Percentiles rank a stretch among this genome's conserved stretches.
phyloP scores from a whole-genome alignment of 1,140 invertebrate genomes.

The Platorchestia sp. region DNA sequence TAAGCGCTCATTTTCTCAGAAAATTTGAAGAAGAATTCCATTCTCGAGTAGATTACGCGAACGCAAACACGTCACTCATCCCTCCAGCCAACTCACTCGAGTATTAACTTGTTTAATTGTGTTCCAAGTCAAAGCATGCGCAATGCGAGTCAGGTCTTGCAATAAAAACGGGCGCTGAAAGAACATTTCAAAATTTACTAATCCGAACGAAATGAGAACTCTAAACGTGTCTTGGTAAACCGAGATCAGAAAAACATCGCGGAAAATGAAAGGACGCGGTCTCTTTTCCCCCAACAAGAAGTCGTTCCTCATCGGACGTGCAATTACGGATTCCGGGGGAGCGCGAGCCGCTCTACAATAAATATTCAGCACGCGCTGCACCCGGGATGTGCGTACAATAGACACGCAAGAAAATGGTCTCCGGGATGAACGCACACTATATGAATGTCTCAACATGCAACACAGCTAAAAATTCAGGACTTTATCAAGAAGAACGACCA shows the following conservation, averaged over 20 bases:
- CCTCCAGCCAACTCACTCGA: too few species aligned
- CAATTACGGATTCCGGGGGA: constrained; percentile 30
- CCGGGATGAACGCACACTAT: background rate
- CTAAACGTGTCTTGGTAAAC: background rate
- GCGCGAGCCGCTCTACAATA: background rate
- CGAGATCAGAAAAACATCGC: background rate
- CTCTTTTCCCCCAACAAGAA: background rate
- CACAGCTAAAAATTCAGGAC: background rate
- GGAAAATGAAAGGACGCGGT: background rate
- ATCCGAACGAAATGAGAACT: background rate
- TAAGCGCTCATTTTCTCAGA: too few species aligned
- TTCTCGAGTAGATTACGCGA: too few species aligned
- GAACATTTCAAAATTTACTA: background rate
- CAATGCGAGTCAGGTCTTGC: too few species aligned
- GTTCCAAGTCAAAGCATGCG: too few species aligned
- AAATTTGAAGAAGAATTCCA: too few species aligned
- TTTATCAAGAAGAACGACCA: background rate
- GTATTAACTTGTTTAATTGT: too few species aligned
- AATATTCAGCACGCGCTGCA: constrained; percentile 3
- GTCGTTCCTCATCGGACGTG: background rate
- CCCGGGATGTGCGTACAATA: background rate
- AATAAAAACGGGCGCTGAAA: too few species aligned
- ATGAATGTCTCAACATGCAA: background rate
- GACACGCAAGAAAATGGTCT: background rate
- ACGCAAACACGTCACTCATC: too few species aligned